These are phyloP conservation scores for Zosterops lateralis DNA, from an alignment of 2,113 vertebrate genomes.

Conservation along the genomic window DNA sequence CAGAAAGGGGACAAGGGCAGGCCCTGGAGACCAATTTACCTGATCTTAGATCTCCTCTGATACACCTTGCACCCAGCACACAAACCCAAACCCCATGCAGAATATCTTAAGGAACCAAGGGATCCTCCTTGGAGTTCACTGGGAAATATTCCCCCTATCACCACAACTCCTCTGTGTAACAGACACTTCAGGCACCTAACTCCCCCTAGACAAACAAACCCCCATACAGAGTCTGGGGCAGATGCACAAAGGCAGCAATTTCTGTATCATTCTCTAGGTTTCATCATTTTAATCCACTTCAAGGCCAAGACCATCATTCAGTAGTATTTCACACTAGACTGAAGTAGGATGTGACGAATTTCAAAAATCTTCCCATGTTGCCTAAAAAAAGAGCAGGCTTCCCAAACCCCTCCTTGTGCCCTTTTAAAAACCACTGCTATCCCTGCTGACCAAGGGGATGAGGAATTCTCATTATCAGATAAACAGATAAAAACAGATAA, in stretches of 20 bases:
- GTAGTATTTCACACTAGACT: not conserved
- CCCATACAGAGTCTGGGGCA: not conserved
- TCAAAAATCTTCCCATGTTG: not conserved
- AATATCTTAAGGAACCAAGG: not conserved
- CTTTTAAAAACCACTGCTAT: not conserved
- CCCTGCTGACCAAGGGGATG: not conserved
- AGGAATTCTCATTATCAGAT: not conserved
- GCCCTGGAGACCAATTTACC: not conserved
- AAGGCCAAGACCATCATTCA: not conserved
- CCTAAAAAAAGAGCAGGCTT: not conserved
- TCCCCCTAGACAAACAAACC: not conserved
- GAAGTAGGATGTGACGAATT: not conserved
- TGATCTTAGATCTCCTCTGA: not conserved
- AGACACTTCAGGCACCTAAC: not conserved
- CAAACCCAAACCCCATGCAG: not conserved
- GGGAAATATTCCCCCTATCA: not conserved
- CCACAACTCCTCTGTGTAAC: not conserved
- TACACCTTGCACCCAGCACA: not conserved
- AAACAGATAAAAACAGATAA: not conserved
- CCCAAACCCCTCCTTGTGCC: not conserved
- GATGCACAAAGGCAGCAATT: not conserved
- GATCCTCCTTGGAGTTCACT: fast-evolving
- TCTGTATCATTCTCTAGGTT: not conserved
- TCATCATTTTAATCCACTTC: not conserved
- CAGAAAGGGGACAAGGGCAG: fast-evolving